Conservation (phyloP, 2,797 vertebrate species). For the Ptychadena robeensis region DNA sequence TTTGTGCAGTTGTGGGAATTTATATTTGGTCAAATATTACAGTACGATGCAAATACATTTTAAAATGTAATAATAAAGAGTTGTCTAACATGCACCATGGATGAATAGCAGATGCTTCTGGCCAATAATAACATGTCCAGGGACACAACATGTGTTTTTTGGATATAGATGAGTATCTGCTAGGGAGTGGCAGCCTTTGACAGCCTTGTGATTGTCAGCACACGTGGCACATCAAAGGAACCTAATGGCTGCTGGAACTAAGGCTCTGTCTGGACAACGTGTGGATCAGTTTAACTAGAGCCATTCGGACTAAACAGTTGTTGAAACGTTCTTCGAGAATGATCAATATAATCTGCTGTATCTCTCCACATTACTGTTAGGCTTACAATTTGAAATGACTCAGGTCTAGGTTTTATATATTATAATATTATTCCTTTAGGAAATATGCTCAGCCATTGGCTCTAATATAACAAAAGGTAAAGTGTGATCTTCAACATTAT, state of each 20-base stretch:
- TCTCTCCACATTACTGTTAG: neutral
- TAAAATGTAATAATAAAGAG: neutral
- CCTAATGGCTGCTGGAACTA: conserved; percentile 27
- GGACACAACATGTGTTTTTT: conserved; percentile 12
- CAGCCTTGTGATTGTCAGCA: conserved; percentile 47
- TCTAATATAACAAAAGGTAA: no score
- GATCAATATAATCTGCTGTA: conserved; percentile 4
- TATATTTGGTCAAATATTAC: no score
- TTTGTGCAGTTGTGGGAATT: no score
- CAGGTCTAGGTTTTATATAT: no score
- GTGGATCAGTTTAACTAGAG: conserved; percentile 40
- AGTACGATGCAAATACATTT: no score
- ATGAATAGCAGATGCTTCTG: neutral
- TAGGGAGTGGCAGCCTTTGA: conserved; percentile 33
- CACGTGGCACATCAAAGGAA: conserved; percentile 58
- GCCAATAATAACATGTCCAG: neutral
- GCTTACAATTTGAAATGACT: no score
- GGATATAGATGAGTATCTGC: conserved; percentile 9
- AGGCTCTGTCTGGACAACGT: conserved; percentile 26
- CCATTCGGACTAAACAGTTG: conserved; percentile 46
- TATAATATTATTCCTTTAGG: no score
- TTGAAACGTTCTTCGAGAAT: conserved; percentile 18
- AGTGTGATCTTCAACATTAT: no score
- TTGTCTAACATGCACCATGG: neutral
- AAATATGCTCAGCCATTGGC: no score